Evolutionary conservation across 53 echinoderm and acorn worm genomes (phyloP).

Genomic region (Temnopleurus reevesii): DNA sequence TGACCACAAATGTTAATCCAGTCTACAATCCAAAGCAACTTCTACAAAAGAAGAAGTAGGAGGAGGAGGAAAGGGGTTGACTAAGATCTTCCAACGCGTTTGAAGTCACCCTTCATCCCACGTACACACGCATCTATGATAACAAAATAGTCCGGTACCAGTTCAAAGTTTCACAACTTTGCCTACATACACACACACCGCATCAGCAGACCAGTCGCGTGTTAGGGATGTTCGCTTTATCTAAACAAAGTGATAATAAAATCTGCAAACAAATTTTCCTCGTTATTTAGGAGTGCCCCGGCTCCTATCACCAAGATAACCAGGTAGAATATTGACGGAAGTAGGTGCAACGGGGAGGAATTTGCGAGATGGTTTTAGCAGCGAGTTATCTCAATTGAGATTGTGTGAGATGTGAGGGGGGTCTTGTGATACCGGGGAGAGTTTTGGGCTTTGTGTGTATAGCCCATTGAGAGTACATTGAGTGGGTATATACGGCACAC

Average conservation of each 20-base stretch:
- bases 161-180: not conserved
- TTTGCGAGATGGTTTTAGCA: conserved; percentile 7
- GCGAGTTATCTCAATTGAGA: not conserved
- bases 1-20: not conserved
- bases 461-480: not conserved
- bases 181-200: not conserved
- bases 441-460: not conserved
- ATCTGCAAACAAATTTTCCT: not conserved
- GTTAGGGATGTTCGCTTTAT: not conserved
- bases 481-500: not conserved
- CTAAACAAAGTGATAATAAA: conserved; percentile 16
- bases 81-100: not conserved
- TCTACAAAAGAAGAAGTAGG: not conserved
- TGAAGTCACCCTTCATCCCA: not conserved
- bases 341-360: not conserved
- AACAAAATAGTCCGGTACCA: not conserved
- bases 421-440: not conserved
- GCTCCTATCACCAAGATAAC: not conserved
- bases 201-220: not conserved
- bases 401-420: not conserved
- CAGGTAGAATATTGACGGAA: not conserved
- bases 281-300: not conserved
- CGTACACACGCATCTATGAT: not conserved
- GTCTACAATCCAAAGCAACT: not conserved
- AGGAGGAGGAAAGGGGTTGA: not conserved